Conservation (phyloP, 2,113 vertebrate genomes). For the Natator depressus region DNA sequence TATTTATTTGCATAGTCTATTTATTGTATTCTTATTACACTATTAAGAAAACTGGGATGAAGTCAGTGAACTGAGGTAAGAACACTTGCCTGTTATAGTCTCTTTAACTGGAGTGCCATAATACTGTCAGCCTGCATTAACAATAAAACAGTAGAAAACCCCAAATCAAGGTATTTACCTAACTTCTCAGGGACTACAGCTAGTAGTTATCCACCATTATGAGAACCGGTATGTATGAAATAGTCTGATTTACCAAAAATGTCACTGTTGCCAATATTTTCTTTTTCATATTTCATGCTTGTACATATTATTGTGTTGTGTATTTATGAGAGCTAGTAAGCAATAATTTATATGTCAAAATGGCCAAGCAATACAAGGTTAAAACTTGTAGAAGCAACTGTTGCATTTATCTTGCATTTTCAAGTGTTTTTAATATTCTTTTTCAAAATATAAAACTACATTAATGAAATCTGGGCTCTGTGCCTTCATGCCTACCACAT, state of each 20-base stretch:
- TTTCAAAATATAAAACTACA: slow-evolving; percentile 84
- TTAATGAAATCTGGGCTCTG: slow-evolving; percentile 66
- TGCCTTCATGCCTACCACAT: slow-evolving; percentile 22
- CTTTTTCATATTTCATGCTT: slow-evolving; percentile 71
- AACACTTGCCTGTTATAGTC: slow-evolving; percentile 53
- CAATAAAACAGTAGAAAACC: slow-evolving; percentile 67
- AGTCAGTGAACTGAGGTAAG: slow-evolving; percentile 64
- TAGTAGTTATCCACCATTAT: slow-evolving; percentile 74
- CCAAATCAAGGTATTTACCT: slow-evolving; percentile 72
- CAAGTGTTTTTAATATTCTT: slow-evolving; percentile 81
- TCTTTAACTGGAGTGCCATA: slow-evolving; percentile 46
- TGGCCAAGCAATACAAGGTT: slow-evolving; percentile 84
- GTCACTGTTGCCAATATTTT: slow-evolving; percentile 75
- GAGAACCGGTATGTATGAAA: slow-evolving; percentile 80
- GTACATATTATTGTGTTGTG: slow-evolving; percentile 79
- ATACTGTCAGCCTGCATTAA: slow-evolving; percentile 65
- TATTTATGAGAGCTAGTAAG: slow-evolving; percentile 85
- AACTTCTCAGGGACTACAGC: slow-evolving; percentile 85
- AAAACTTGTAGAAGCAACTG: slow-evolving; percentile 79
- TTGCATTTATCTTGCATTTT: slow-evolving; percentile 81
- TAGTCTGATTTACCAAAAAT: slow-evolving; percentile 77
- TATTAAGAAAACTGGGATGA: slow-evolving; percentile 70
- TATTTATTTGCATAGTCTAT: slow-evolving; percentile 85
- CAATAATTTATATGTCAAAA: slow-evolving; percentile 89
- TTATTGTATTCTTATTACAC: slow-evolving; percentile 76